Conservation (phyloP, 1,140 invertebrate genomes). For the Ceratina calcarata region DNA sequence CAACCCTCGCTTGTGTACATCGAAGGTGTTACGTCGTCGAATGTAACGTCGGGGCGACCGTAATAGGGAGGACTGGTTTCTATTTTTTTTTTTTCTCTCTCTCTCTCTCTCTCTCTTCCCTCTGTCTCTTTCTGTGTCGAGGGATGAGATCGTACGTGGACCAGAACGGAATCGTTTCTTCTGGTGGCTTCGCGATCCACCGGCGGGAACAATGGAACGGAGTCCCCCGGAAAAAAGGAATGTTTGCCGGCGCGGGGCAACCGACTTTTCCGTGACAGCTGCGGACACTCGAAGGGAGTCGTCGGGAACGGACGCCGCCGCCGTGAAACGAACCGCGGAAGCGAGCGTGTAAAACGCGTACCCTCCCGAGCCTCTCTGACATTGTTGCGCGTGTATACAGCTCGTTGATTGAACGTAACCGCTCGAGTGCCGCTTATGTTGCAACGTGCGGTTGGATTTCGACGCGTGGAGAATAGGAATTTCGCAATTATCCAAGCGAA, state of each 20-base stretch:
- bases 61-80: conserved; percentile 5
- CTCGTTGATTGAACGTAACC: background rate
- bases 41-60: conserved; percentile 9
- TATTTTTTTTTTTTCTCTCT: conserved; percentile 1
- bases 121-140: conserved; percentile 1
- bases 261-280: conserved; percentile 63
- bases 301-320: background rate
- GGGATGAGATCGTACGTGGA: conserved; percentile 40
- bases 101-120: background rate
- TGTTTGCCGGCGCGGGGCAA: conserved; percentile 55
- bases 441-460: background rate
- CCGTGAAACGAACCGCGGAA: conserved; percentile 33
- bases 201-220: conserved; percentile 47
- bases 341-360: conserved; percentile 8
- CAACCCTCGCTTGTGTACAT: conserved; percentile 43
- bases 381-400: background rate
- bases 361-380: background rate
- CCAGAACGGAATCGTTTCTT: conserved; percentile 59
- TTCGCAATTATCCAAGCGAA: background rate
- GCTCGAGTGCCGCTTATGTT: background rate
- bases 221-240: conserved; percentile 56
- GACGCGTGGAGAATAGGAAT: background rate
- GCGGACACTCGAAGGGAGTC: conserved; percentile 36
- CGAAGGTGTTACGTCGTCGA: conserved; percentile 63
- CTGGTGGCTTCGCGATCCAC: conserved; percentile 22